These are phyloP conservation scores for Monodelphis domestica DNA, from an alignment of 2,797 vertebrate species.

Conservation along the genomic window DNA sequence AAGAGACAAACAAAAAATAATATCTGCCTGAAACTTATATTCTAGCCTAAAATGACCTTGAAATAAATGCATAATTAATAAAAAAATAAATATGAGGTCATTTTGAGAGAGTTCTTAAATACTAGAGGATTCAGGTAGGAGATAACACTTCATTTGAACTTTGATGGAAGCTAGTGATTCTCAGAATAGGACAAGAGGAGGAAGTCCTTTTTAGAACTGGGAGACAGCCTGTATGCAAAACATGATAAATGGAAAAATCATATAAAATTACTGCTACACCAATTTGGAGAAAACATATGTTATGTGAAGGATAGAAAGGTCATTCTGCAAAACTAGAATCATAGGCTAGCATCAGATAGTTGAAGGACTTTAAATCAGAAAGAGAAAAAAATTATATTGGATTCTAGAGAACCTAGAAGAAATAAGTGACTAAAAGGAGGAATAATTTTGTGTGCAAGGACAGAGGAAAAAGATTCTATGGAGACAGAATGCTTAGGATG, in stretches of 20 bases:
- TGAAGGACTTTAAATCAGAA: background rate
- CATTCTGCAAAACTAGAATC: background rate
- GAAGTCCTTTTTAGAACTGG: no score
- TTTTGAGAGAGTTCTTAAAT: background rate
- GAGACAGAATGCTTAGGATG: background rate
- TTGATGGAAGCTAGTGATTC: background rate
- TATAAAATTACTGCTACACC: background rate
- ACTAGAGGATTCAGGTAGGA: background rate
- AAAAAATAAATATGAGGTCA: background rate
- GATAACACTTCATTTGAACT: background rate
- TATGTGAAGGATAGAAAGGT: background rate
- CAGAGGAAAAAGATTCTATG: background rate
- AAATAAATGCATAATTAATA: background rate
- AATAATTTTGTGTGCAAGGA: background rate
- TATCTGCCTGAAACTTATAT: background rate
- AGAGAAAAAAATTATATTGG: background rate
- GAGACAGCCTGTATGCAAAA: background rate
- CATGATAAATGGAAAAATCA: background rate
- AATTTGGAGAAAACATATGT: background rate
- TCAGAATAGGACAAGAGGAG: no score
- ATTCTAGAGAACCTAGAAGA: background rate
- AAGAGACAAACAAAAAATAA: background rate
- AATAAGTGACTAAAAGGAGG: background rate
- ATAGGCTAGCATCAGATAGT: background rate
- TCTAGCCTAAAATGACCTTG: background rate